Conservation (phyloP, 2,113 vertebrate genomes). For the Sylvia atricapilla region DNA sequence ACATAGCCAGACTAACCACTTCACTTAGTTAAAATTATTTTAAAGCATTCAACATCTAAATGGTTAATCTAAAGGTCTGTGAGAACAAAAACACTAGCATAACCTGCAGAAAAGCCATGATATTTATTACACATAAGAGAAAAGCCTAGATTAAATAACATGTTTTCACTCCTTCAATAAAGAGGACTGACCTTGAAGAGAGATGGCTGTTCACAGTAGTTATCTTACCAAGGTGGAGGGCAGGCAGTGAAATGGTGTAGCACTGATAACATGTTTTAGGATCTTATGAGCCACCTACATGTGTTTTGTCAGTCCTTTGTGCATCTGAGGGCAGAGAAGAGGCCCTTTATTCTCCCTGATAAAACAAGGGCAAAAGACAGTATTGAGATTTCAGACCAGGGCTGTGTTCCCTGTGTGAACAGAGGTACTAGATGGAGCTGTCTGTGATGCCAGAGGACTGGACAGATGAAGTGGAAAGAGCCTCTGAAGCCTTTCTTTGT, state of each 20-base stretch:
- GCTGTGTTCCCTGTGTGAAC: neutral
- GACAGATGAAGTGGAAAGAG: neutral
- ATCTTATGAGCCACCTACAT: neutral
- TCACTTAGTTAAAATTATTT: neutral
- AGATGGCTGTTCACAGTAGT: neutral
- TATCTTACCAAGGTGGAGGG: neutral
- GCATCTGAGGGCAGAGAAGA: neutral
- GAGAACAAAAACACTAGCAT: neutral
- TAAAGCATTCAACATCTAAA: neutral
- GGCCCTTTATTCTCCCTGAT: neutral
- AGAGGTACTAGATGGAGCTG: neutral
- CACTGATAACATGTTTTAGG: neutral
- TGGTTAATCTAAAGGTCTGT: neutral
- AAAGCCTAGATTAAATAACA: neutral
- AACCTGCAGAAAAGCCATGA: neutral
- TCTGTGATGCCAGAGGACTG: neutral
- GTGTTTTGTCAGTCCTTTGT: neutral
- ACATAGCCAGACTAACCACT: neutral
- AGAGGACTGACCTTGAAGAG: neutral
- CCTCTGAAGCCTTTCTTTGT: neutral
- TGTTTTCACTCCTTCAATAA: neutral
- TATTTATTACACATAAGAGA: neutral
- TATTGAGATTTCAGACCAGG: neutral
- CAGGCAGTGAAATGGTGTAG: neutral
- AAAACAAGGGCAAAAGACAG: neutral